A percentile compares a stretch with the other conserved stretches of the same genome.
These are phyloP conservation scores for Hypolimnas misippus DNA, from an alignment of 2,888 invertebrate species.

Conservation along the genomic window DNA sequence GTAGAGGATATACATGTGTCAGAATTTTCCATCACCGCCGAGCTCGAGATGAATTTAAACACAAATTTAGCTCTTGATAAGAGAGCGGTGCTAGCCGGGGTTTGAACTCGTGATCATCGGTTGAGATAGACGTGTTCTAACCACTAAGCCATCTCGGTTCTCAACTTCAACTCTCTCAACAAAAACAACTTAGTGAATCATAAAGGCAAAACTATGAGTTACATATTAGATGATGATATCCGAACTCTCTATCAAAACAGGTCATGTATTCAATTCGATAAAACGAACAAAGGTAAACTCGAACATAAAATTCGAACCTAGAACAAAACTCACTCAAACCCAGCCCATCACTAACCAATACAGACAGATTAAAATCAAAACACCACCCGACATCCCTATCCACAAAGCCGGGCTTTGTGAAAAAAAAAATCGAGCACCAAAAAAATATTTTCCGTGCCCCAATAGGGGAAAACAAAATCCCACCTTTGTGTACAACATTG, in stretches of 20 bases:
- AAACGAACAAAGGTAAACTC: background rate
- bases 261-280: background rate
- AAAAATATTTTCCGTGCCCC: slow-evolving; percentile 26
- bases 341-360: background rate
- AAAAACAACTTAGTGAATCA: too few species aligned
- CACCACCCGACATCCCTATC: slow-evolving; percentile 49
- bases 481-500: slow-evolving; percentile 43
- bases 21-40: too few species aligned
- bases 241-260: background rate
- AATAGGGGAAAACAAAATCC: slow-evolving; percentile 44
- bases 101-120: too few species aligned
- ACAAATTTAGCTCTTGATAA: too few species aligned
- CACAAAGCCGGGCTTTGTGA: slow-evolving; percentile 52
- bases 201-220: too few species aligned
- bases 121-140: too few species aligned
- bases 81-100: too few species aligned
- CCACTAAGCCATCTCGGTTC: too few species aligned
- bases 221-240: too few species aligned
- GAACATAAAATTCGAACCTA: background rate
- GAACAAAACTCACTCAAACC: background rate
- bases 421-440: slow-evolving; percentile 35
- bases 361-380: slow-evolving; percentile 14
- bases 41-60: too few species aligned
- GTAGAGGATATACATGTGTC: too few species aligned
- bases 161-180: too few species aligned